phyloP scores from a whole-genome alignment of 2,113 vertebrate genomes.

The Pelecanus crispus region DNA sequence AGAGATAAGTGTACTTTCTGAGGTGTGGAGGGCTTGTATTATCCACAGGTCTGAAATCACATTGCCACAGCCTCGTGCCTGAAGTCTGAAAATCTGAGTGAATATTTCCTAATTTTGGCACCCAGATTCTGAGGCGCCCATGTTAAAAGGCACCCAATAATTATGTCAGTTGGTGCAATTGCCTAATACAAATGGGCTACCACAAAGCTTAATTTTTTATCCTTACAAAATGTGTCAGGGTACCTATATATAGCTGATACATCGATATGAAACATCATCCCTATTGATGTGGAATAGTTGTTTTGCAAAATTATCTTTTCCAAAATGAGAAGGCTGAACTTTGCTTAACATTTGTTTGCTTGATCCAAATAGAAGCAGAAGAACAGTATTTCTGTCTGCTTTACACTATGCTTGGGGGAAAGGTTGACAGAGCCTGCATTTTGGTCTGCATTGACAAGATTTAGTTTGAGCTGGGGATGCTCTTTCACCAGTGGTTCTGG shows the following conservation, averaged over 20 bases:
- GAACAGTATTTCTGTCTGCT: neutral
- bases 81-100: neutral
- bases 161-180: neutral
- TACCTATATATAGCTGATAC: neutral
- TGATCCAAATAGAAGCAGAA: neutral
- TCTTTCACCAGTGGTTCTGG: neutral
- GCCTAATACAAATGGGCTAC: neutral
- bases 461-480: neutral
- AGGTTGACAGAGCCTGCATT: neutral
- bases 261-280: neutral
- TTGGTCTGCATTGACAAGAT: neutral
- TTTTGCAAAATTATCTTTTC: neutral
- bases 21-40: neutral
- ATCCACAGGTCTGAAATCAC: neutral
- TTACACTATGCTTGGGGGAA: neutral
- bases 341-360: neutral
- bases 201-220: neutral
- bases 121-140: neutral
- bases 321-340: neutral
- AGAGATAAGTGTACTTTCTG: neutral
- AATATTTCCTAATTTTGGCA: neutral
- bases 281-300: neutral
- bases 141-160: neutral
- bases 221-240: neutral
- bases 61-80: neutral